Evolutionary conservation across 2,888 invertebrate species (phyloP).

Genomic region (Rhopalosiphum nymphaeae): DNA sequence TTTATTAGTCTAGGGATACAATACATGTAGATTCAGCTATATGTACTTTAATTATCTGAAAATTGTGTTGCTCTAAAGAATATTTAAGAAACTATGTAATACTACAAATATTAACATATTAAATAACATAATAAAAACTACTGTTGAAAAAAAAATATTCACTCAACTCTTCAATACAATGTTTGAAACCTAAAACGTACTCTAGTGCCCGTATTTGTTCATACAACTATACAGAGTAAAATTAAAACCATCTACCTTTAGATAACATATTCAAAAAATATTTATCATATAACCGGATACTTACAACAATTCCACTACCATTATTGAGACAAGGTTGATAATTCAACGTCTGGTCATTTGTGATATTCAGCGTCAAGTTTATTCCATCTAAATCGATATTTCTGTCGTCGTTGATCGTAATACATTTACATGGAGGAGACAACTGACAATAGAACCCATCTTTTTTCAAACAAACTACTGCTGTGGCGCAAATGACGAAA

Average conservation of each 20-base stretch:
- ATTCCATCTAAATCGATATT: not conserved
- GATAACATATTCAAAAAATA: not conserved
- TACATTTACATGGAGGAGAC: conserved; percentile 32
- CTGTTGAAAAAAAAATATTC: not conserved
- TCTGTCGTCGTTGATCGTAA: not conserved
- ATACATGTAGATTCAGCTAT: not conserved
- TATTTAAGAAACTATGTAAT: not conserved
- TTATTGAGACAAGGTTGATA: conserved; percentile 46
- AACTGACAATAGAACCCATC: conserved; percentile 43
- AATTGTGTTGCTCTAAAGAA: not conserved
- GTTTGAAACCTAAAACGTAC: not conserved
- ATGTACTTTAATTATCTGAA: not conserved
- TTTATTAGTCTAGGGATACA: not conserved
- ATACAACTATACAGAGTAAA: not conserved
- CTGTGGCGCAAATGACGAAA: not conserved
- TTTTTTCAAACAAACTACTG: conserved; percentile 36
- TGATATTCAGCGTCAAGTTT: not conserved
- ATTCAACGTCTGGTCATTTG: not conserved
- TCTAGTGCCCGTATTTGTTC: not conserved
- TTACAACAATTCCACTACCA: conserved; percentile 23
- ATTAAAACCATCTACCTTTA: not conserved
- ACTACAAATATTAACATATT: not conserved
- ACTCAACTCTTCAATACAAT: not conserved
- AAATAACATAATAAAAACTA: not conserved
- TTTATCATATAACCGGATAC: not conserved